Evolutionary conservation across 2,113 vertebrate genomes (phyloP), one percentile per base, ranked within the genome.

Genomic region (Syngnathus scovelli): DNA sequence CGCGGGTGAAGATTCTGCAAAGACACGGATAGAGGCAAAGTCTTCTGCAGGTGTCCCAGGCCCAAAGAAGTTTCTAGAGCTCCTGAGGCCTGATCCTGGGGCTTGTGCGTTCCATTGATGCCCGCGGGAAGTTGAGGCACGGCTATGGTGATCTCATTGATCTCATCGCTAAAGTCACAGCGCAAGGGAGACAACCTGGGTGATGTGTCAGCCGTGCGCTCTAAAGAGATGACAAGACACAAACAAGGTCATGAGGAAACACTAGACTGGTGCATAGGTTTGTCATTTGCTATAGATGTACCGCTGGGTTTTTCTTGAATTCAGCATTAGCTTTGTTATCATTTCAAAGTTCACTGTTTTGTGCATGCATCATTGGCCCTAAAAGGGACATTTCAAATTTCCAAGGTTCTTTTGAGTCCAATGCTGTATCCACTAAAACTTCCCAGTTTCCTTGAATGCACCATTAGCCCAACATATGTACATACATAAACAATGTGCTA

Each of bases 91-190:
- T 75, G 64, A 83, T 80, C 82, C 73, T 38, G 76, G 66, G 84
- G 68, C 0, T 78, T 75, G 87, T 95, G 93, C 11, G 93, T 95
- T 73, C 95, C 95, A 0, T 98, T 98, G 82, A 95, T 89, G 44
- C 92, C 94, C n/a, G 94, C 87, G 0, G 90, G 90, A 1, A 91
- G 94, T 67, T 89, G 89, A 65, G 82, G 90, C 66, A 83, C 84
- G 56, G 83, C 75, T 0, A 90, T 79, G 61, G 82, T 88, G 66
- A 91, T 56, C 68, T 94, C 94, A 46, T 86, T 91, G 10, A 84
- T 86, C 19, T 96, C 95, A 0, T 96, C 93, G 0, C 92, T 94
- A 46, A 93, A 92, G 0, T 93, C 92, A 66, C 93, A 83, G 85
- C 90, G 92, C 85, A 94, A 93, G 37, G 90, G 92, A 78, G 85